These are phyloP conservation scores for Mirounga angustirostris DNA, from an alignment of 2,113 vertebrate species.

Conservation along the genomic window DNA sequence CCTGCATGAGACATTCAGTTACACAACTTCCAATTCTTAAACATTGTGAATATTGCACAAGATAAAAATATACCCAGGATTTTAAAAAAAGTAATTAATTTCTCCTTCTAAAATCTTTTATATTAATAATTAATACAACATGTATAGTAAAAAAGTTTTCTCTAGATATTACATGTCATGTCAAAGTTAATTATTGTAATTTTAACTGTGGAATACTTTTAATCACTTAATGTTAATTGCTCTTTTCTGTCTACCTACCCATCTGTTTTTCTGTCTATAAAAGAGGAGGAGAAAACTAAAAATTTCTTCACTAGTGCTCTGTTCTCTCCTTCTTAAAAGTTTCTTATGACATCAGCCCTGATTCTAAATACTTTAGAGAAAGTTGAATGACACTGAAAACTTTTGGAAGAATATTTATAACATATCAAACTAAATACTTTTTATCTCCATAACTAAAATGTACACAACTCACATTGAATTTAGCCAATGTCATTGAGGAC, in stretches of 20 bases:
- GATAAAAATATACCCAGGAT: constrained; percentile 70
- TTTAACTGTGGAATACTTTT: constrained; percentile 49
- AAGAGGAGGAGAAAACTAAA: constrained; percentile 21
- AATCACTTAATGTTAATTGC: constrained; percentile 74
- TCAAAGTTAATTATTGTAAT: constrained; percentile 81
- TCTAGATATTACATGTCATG: constrained; percentile 80
- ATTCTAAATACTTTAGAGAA: neutral
- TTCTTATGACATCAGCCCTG: neutral
- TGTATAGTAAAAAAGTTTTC: constrained; percentile 81
- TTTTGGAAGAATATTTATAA: neutral
- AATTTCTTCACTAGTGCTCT: constrained; percentile 29
- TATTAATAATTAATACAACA: constrained; percentile 82
- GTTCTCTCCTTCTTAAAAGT: neutral
- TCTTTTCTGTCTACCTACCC: neutral
- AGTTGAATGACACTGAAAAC: neutral
- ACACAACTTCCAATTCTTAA: constrained; percentile 68
- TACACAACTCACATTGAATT: neutral
- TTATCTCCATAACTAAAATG: neutral
- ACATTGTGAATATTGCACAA: constrained; percentile 64
- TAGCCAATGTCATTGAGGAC: neutral
- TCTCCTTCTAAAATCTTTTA: constrained; percentile 79
- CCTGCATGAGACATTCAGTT: constrained; percentile 64
- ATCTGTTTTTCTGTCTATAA: constrained; percentile 59
- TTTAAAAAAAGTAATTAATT: constrained; percentile 80
- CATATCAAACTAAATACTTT: neutral